Evolutionary conservation across 92 coral and sea anemone genomes (phyloP).

Genomic region (Porites cylindrica): DNA sequence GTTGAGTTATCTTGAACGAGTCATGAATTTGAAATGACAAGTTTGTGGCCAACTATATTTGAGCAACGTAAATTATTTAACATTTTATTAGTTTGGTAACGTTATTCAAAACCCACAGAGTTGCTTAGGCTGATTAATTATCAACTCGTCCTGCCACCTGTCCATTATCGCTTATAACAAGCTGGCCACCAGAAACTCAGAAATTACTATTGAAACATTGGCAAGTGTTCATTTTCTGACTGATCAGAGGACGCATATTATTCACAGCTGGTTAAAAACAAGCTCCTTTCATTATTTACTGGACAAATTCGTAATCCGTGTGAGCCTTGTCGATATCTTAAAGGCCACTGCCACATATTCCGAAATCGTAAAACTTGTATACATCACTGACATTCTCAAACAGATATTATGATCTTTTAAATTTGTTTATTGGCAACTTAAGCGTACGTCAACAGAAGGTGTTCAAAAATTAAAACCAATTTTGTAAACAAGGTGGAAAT

Average conservation of each 20-base stretch:
- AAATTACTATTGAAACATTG: constrained; percentile 3
- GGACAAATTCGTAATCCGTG: not conserved
- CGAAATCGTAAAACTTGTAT: not conserved
- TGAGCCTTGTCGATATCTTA: not conserved
- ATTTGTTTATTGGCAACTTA: constrained; percentile 2
- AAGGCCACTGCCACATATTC: not conserved
- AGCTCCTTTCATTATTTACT: constrained; percentile 21
- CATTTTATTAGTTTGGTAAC: not conserved
- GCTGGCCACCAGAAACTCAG: constrained; percentile 35
- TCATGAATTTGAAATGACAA: not conserved
- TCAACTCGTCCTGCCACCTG: constrained; percentile 24
- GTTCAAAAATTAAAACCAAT: not conserved
- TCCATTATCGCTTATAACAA: constrained; percentile 11
- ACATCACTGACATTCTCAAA: not conserved
- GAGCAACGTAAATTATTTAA: constrained; percentile 22
- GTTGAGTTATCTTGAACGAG: not conserved
- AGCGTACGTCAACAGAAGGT: not conserved
- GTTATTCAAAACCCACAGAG: constrained; percentile 11
- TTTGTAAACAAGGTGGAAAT: not conserved
- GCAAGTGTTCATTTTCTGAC: constrained; percentile 51
- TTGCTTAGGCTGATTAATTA: not conserved
- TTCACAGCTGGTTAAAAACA: constrained; percentile 17
- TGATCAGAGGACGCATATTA: not conserved
- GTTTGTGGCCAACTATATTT: constrained; percentile 20
- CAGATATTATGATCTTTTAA: not conserved